phyloP scores from a whole-genome alignment of 2,797 vertebrate genomes.

The Xenops minutus region DNA sequence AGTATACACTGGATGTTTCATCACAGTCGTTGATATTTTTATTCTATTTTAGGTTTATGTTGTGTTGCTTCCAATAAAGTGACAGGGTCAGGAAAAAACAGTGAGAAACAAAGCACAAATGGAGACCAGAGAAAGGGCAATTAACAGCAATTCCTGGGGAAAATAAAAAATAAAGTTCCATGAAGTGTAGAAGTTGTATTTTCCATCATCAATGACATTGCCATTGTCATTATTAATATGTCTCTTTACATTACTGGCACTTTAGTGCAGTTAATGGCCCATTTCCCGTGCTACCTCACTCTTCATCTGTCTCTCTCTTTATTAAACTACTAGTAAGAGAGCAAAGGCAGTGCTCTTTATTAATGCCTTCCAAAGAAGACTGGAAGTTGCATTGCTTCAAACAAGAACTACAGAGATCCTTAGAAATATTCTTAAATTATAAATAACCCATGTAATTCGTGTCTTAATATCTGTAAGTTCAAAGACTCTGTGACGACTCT shows the following conservation, averaged over 20 bases:
- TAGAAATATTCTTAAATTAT: background rate
- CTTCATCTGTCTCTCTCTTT: slow-evolving; percentile 45
- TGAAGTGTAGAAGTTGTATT: slow-evolving; percentile 27
- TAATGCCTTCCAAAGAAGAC: background rate
- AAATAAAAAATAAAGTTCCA: background rate
- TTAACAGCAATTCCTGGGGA: background rate
- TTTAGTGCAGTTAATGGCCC: slow-evolving; percentile 63
- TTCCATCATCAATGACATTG: slow-evolving; percentile 63
- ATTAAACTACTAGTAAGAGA: slow-evolving; percentile 38
- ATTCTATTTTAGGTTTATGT: background rate
- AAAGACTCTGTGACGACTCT: background rate
- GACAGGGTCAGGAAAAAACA: background rate
- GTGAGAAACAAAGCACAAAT: background rate
- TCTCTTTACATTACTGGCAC: slow-evolving; percentile 46
- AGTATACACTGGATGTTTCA: background rate
- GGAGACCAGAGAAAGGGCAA: background rate
- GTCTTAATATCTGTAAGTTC: background rate
- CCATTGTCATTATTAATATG: slow-evolving; percentile 60
- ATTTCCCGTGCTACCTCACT: slow-evolving; percentile 33
- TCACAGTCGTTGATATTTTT: background rate
- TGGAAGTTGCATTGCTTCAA: background rate
- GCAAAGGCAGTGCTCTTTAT: background rate
- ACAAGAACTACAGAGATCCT: background rate
- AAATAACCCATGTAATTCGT: background rate
- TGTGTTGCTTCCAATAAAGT: background rate